Evolutionary conservation across 2,113 vertebrate genomes (phyloP).

Genomic region (Hyperopisus bebe): DNA sequence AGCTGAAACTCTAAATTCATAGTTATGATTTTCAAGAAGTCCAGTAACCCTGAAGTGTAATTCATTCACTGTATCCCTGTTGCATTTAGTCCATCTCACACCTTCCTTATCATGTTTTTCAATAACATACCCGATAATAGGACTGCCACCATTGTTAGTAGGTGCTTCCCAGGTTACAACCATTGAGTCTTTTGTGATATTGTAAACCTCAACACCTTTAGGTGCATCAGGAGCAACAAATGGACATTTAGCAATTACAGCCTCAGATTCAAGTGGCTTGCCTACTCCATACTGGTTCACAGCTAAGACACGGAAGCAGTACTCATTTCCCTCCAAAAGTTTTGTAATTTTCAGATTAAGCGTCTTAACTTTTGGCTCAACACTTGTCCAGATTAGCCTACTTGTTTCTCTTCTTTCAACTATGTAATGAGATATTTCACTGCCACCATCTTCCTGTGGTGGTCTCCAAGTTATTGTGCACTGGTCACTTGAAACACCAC

Average conservation of each 20-base stretch:
- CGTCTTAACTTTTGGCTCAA: slow-evolving; percentile 79
- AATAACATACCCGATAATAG: slow-evolving; percentile 83
- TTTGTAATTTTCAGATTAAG: slow-evolving; percentile 79
- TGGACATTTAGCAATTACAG: slow-evolving; percentile 81
- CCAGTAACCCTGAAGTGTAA: slow-evolving; percentile 80
- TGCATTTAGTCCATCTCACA: slow-evolving; percentile 91
- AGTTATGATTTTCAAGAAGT: slow-evolving; percentile 82
- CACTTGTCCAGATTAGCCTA: slow-evolving; percentile 88
- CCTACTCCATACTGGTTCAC: slow-evolving; percentile 88
- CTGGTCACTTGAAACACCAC: slow-evolving; percentile 76
- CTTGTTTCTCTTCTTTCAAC: slow-evolving; percentile 94
- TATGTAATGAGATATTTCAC: slow-evolving; percentile 83
- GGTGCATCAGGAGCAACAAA: slow-evolving; percentile 80
- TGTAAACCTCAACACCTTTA: slow-evolving; percentile 77
- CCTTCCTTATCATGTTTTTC: slow-evolving; percentile 97
- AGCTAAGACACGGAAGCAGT: slow-evolving; percentile 85
- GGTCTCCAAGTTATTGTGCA: slow-evolving; percentile 85
- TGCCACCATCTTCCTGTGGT: slow-evolving; percentile 85
- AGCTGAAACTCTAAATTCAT: slow-evolving; percentile 91
- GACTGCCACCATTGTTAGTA: slow-evolving; percentile 82
- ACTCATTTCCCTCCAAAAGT: slow-evolving; percentile 95
- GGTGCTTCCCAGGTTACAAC: slow-evolving; percentile 91
- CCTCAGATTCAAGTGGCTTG: slow-evolving; percentile 76
- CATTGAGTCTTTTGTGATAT: slow-evolving; percentile 91
- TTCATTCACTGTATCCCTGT: slow-evolving; percentile 76